These are phyloP conservation scores for Dreissena rostriformis DNA, from an alignment of 1,140 invertebrate genomes.

Conservation along the genomic window DNA sequence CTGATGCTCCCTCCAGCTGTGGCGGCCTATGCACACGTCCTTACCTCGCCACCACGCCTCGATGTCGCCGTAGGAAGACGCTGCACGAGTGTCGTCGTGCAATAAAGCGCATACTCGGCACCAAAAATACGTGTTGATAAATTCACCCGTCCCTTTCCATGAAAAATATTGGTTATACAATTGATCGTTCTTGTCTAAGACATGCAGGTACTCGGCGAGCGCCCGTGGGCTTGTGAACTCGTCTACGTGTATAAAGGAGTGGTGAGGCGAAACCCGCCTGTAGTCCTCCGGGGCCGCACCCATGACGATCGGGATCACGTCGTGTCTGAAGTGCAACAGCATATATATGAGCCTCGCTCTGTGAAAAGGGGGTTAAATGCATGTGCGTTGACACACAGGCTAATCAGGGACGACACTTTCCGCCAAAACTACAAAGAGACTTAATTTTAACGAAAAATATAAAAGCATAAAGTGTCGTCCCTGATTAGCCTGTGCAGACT, in stretches of 20 bases:
- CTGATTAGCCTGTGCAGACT: too few relatives aligned
- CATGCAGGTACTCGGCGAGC: slow-evolving; percentile 78
- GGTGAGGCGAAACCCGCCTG: slow-evolving; percentile 89
- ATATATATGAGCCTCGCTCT: too few relatives aligned
- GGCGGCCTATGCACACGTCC: slow-evolving; percentile 55
- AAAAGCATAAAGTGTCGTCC: too few relatives aligned
- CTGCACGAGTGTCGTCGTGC: slow-evolving; percentile 66
- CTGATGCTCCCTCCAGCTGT: slow-evolving; percentile 41
- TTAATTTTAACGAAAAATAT: too few relatives aligned
- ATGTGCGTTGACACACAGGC: background rate
- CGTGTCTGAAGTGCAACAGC: too few relatives aligned
- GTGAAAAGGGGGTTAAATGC: too few relatives aligned
- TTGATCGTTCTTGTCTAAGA: slow-evolving; percentile 77
- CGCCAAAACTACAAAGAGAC: too few relatives aligned
- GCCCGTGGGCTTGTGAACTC: slow-evolving; percentile 68
- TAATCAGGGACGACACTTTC: background rate
- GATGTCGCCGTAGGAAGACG: slow-evolving; percentile 42
- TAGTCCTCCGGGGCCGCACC: slow-evolving; percentile 94
- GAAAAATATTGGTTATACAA: slow-evolving; percentile 81
- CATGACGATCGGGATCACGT: slow-evolving; percentile 97
- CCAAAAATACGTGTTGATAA: slow-evolving; percentile 88
- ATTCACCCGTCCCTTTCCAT: slow-evolving; percentile 78
- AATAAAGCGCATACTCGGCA: slow-evolving; percentile 92
- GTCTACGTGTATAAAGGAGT: slow-evolving; percentile 79
- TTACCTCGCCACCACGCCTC: slow-evolving; percentile 60